Evolutionary conservation across 1,140 invertebrate species (phyloP), one percentile per base, ranked within the genome.

Genomic region (Anagrus nilaparvatae): DNA sequence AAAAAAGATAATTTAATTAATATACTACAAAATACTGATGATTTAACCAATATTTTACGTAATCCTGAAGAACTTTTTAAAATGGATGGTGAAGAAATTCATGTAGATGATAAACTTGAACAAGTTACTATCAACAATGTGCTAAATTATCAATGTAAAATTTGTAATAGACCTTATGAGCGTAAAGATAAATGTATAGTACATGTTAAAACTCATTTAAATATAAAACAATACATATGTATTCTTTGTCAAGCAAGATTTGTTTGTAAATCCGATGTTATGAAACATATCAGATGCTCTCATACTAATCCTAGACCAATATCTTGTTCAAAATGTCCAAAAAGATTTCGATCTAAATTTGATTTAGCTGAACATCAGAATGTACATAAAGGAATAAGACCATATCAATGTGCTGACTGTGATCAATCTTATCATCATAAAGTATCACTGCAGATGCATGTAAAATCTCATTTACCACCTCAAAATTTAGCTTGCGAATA

Each of bases 201-300:
- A 5, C 82, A 86, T 50, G 77, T 82, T 40, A 76, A 79, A 32
- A 83, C 80, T 0, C 82, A 84, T 52, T 66, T 75, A 0, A 78
- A 77, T 0, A 65, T 80, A 18, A 84, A 82, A 43, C 77, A 82
- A 29, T 84, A 74, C 50, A 61, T 77, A 1, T 84, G 82, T 51
- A 76, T 78, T 32, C 59, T 81, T 5, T 84, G 82, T 43, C 59
- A 59, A 9, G 64, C 63, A 1, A 67, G 63, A 43, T 67, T 69
- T 30, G 66, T 69, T 9, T 69, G 66, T 31, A 69, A 69, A 30
- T 67, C 65, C 2, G 66, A 69, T 30, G 66, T 69, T 3, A 67
- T 69, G 64, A 69, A 69, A 25, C 66, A 69, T 21, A 69, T 69
- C 5, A 50, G 66, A 30, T 69, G 64, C 20, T 67, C 66, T 3